Base-by-base conservation (phyloP, 1,140 invertebrate species). In the Drosophila sechellia region DNA sequence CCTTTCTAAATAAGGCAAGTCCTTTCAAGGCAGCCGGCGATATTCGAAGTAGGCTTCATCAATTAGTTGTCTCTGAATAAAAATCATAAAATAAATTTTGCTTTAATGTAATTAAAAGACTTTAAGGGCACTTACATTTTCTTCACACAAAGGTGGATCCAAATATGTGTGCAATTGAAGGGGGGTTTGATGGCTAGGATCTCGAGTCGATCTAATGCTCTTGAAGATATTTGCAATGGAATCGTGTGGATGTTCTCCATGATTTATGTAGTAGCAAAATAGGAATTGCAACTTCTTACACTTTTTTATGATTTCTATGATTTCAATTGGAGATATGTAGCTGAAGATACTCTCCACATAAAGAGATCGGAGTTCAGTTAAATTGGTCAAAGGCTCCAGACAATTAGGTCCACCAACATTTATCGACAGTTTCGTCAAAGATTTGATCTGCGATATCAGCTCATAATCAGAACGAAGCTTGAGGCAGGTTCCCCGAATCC, bases 151-250 rank as follows among this genome's bases (percentile, higher is more conserved):
- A 1, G 57, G 48, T 5, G 53, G 49, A 45, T 61, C 20, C 35
- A 72, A 15, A 31, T 61, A 59, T 10, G 42, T 27, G 27, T 48
- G 22, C 1, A 73, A 6, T 4, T 45, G 37, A 8, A 73, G 56
- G 0, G 70, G 66, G 4, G 22, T 73, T 27, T 73, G 66, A 15
- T 22, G 15, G 11, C 37, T 53, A 1, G 66, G 48, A 72, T 73
- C 57, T n/a, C 70, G 20, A n/a, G 25, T 42, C 11, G 49, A 11
- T 12, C 54, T 73, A 4, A 73, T 60, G 8, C 15, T 34, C 13
- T 2, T 52, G n/a, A 73, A 71, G 4, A 59, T 35, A 20, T 71
- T 52, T 12, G 20, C 57, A 15, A 60, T 53, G 11, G 69, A 73
- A 11, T 17, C 39, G 3, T 72, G 49, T 0, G 68, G 56, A 1